Evolutionary conservation across 2,888 invertebrate genomes (phyloP).

Genomic region (Rhopalosiphum nymphaeae): DNA sequence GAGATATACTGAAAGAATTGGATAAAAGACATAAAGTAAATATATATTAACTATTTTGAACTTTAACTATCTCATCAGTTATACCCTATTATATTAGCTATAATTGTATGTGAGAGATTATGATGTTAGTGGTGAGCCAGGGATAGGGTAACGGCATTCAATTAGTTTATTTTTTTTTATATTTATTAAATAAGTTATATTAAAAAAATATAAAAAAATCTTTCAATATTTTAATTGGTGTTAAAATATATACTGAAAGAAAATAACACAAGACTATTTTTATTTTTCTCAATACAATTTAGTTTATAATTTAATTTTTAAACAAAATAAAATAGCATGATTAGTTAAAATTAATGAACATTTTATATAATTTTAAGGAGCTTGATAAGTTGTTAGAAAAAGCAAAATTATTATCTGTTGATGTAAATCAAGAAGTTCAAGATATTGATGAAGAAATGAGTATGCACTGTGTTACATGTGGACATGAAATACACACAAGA

Average conservation of each 20-base stretch:
- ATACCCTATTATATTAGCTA: background rate
- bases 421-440: constrained; percentile 76
- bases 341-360: background rate
- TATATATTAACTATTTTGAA: background rate
- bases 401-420: constrained; percentile 80
- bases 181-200: background rate
- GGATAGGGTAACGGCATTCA: background rate
- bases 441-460: constrained; percentile 79
- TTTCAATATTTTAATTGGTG: too few relatives aligned
- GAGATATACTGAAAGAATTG: constrained; percentile 82
- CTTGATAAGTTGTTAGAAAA: constrained; percentile 85
- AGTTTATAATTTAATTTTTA: background rate
- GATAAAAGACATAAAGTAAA: constrained; percentile 78
- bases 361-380: constrained; percentile 71
- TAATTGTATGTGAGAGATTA: background rate
- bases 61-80: background rate
- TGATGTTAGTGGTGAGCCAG: too few relatives aligned
- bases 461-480: constrained; percentile 97
- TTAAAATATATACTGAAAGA: too few relatives aligned
- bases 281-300: background rate
- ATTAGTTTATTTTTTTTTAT: background rate
- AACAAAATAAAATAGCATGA: background rate
- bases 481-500: constrained; percentile 92
- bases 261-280: background rate
- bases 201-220: background rate